Evolutionary conservation across 2,888 invertebrate genomes (phyloP), one percentile per base, ranked within the genome.

Genomic region (Leptinotarsa peninsularis): DNA sequence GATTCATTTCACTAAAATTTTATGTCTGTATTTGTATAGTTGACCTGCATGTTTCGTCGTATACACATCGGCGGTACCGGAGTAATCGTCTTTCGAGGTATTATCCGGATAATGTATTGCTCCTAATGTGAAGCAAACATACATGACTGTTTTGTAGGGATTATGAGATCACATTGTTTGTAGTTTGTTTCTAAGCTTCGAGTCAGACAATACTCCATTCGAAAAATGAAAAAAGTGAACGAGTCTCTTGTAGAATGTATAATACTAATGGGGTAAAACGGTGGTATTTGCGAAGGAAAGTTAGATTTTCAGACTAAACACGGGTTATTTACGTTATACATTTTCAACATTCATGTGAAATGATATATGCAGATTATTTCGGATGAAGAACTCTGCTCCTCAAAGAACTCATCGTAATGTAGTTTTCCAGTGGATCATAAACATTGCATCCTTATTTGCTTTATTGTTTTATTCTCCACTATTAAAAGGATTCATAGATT

Each of bases 61-160:
- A 52, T n/a, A 52, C 52, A 52, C n/a, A 52, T 52, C 52, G 52
- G 52, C 52, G n/a, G n/a, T 52, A 52, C 52, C 15, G n/a, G n/a
- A 52, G 15, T 52, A 52, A 52, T 52, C 15, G 52, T 52, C 52
- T 52, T n/a, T n/a, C n/a, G 52, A 52, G 52, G 52, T 17, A 52
- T 52, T 52, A 52, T 52, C 52, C 52, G 52, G 14, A n/a, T 52
- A 52, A 52, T 21, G n/a, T 18, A 58, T n/a, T 21, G 18, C 21
- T 23, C 2, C 21, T 58, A 58, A 58, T 58, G n/a, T 18, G 21
- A 58, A 58, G 7, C 58, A 58, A 58, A 58, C 21, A 21, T 23
- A 18, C n/a, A 58, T 7, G 18, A 58, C 58, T 58, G 58, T 21
- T 58, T 58, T 14, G 23, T 13, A 13, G 18, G 21, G 58, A 58